phyloP scores from a whole-genome alignment of 2,113 vertebrate species.

The Tragulus kanchil region DNA sequence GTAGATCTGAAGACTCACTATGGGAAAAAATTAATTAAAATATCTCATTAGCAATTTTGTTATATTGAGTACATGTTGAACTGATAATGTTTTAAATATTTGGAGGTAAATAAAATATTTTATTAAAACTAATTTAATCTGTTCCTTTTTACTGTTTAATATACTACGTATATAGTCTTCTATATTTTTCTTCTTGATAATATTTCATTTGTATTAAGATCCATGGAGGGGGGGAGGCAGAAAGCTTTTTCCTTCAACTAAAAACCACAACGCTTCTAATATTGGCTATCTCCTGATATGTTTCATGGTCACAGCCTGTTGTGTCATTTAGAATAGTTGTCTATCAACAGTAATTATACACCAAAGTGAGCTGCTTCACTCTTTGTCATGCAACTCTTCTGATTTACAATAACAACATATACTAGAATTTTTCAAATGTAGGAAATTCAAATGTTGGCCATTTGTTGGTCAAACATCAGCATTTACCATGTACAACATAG shows the following conservation, averaged over 20 bases:
- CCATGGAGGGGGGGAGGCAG: not conserved
- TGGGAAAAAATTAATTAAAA: constrained; percentile 25
- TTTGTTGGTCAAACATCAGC: not conserved
- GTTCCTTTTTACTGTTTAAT: not conserved
- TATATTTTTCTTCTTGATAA: not conserved
- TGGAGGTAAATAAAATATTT: not conserved
- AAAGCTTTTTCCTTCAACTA: not conserved
- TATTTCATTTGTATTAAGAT: constrained; percentile 10
- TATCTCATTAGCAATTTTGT: not conserved
- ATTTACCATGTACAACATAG: not conserved
- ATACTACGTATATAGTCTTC: not conserved
- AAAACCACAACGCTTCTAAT: not conserved
- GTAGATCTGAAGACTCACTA: not conserved
- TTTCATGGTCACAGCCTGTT: not conserved
- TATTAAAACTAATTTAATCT: not conserved
- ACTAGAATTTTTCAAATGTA: not conserved
- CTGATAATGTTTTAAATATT: constrained; percentile 23
- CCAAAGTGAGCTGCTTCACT: not conserved
- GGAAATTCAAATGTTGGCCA: not conserved
- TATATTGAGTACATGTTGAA: constrained; percentile 21
- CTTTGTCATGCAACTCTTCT: not conserved
- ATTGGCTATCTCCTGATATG: not conserved
- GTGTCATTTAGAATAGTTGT: not conserved
- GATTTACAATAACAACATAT: not conserved
- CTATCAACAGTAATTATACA: not conserved